A percentile compares a stretch with the other conserved stretches of the same genome.
These are phyloP conservation scores for Procambarus virginalis DNA, from an alignment of 1,140 invertebrate species.

Conservation along the genomic window DNA sequence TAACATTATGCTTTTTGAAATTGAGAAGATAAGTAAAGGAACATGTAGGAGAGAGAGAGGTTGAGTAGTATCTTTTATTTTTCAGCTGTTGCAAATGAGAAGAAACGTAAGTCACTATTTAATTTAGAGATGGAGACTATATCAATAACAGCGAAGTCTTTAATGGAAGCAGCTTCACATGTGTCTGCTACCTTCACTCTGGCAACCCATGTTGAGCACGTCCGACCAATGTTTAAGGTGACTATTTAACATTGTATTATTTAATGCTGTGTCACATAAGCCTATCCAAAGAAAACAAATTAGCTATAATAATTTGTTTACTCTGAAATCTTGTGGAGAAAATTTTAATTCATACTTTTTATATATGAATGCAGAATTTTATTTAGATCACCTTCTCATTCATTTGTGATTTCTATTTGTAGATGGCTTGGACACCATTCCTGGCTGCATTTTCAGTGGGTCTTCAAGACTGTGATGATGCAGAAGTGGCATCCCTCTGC, in stretches of 20 bases:
- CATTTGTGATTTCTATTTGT: conserved; percentile 81
- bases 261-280: no score
- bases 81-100: conserved; percentile 90
- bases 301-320: no score
- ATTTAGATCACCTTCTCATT: no score
- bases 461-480: conserved; percentile 97
- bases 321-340: no score
- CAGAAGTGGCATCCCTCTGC: conserved; percentile 94
- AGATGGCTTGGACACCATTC: conserved; percentile 98
- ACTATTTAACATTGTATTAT: neutral
- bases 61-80: conserved; percentile 30
- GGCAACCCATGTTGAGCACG: conserved; percentile 98
- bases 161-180: conserved; percentile 99
- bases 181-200: conserved; percentile 97
- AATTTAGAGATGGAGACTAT: conserved; percentile 99
- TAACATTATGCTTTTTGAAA: no score
- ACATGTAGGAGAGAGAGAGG: no score
- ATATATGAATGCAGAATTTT: no score
- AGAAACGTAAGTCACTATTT: conserved; percentile 93
- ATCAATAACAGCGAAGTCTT: conserved; percentile 94
- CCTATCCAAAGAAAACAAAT: no score
- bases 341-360: no score
- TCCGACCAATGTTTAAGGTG: conserved; percentile 95
- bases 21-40: no score
- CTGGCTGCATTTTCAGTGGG: conserved; percentile 98